These are phyloP conservation scores for Galeopterus variegatus DNA, from an alignment of 2,113 vertebrate species.

Conservation along the genomic window DNA sequence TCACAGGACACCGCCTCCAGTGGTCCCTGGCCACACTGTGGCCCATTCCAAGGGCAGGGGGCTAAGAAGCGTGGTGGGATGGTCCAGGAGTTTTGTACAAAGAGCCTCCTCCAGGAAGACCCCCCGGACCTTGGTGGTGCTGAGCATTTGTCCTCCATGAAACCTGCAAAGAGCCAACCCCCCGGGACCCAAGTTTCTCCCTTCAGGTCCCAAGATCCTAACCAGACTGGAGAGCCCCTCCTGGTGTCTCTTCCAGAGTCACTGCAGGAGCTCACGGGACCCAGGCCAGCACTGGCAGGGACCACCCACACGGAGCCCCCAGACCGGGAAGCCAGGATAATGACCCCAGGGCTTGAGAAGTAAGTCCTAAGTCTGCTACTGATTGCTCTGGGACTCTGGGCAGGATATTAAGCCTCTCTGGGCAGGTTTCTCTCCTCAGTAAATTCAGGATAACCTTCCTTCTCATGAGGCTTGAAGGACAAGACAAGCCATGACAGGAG, in stretches of 20 bases:
- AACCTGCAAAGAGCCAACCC: neutral
- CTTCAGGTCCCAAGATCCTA: neutral
- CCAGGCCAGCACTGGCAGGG: neutral
- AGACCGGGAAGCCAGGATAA: neutral
- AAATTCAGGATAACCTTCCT: neutral
- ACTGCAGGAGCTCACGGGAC: neutral
- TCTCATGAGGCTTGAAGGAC: neutral
- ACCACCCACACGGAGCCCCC: neutral
- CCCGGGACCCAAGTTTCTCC: neutral
- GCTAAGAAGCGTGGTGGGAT: neutral
- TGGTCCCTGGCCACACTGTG: neutral
- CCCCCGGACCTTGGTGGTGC: neutral
- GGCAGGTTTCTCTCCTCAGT: neutral
- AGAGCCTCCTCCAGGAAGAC: neutral
- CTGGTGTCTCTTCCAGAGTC: neutral
- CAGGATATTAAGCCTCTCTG: neutral
- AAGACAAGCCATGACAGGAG: neutral
- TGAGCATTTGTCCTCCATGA: neutral
- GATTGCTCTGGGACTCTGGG: neutral
- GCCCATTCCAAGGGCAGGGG: neutral
- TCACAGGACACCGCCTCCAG: neutral
- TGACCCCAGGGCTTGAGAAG: neutral
- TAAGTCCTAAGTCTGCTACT: neutral
- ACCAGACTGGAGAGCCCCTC: neutral
- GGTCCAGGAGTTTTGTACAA: neutral